These are phyloP conservation scores for Zaprionus inermis DNA, from an alignment of 1,140 invertebrate genomes.

Conservation along the genomic window DNA sequence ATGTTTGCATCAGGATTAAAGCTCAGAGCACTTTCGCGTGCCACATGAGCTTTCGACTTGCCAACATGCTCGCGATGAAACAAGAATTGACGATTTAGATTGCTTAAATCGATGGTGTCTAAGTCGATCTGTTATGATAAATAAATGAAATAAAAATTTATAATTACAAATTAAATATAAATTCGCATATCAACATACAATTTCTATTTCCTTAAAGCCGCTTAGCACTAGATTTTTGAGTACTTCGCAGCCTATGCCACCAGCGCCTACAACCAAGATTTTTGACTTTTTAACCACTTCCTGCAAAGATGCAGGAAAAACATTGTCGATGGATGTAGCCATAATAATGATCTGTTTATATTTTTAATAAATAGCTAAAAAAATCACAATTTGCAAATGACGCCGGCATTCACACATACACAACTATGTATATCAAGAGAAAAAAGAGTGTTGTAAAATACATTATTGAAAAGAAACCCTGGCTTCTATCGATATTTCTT, in stretches of 20 bases:
- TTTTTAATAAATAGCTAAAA: background rate
- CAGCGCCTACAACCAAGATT: constrained; percentile 97
- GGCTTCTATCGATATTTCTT: constrained; percentile 11
- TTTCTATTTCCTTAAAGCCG: constrained; percentile 96
- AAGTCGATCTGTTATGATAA: constrained; percentile 94
- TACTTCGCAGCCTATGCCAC: constrained; percentile 99
- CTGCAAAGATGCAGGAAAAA: constrained; percentile 87
- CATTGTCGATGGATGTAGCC: constrained; percentile 87
- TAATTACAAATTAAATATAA: constrained; percentile 28
- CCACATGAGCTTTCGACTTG: constrained; percentile 96
- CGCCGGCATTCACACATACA: constrained; percentile 44
- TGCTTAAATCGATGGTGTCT: constrained; percentile 99
- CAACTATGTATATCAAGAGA: background rate
- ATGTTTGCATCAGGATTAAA: constrained; percentile 96
- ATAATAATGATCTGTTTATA: constrained; percentile 79
- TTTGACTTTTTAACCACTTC: constrained; percentile 86
- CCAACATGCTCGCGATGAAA: constrained; percentile 99
- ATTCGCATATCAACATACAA: constrained; percentile 88
- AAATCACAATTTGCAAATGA: constrained; percentile 47
- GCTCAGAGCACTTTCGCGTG: constrained; percentile 93
- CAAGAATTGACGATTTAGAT: constrained; percentile 98
- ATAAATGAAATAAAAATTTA: constrained; percentile 1
- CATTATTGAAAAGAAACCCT: background rate
- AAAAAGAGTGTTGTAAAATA: constrained; percentile 31
- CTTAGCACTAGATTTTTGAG: constrained; percentile 98